A percentile compares a stretch with the other conserved stretches of the same genome.
phyloP scores from a whole-genome alignment of 2,888 invertebrate species.

The Calameuta filiformis region DNA sequence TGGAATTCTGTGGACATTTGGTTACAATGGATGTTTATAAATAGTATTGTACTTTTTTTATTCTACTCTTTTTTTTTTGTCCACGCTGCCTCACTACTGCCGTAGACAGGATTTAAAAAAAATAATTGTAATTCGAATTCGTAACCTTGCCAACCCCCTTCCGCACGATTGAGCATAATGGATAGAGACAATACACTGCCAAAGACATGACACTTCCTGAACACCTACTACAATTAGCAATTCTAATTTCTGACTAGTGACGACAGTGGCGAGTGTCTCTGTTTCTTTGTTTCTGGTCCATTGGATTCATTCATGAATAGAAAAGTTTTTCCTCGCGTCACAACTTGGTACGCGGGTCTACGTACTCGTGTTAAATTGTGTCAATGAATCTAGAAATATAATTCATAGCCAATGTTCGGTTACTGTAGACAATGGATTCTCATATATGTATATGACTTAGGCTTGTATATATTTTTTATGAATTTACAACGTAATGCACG shows the following conservation, averaged over 20 bases:
- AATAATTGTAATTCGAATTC: not conserved
- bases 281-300: too few relatives aligned
- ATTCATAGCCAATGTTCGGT: too few relatives aligned
- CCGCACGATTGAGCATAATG: not conserved
- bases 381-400: too few relatives aligned
- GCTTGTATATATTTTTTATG: not conserved
- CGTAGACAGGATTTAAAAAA: not conserved
- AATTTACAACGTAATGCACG: not conserved
- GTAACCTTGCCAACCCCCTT: not conserved
- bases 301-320: too few relatives aligned
- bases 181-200: not conserved
- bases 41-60: not conserved
- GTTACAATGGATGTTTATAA: not conserved
- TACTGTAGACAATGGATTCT: too few relatives aligned
- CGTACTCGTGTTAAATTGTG: too few relatives aligned
- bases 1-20: not conserved
- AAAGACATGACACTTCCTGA: not conserved
- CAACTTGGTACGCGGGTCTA: too few relatives aligned
- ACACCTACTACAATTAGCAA: constrained; percentile 4
- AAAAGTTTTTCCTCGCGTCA: too few relatives aligned
- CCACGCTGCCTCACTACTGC: too few relatives aligned
- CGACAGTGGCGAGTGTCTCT: not conserved
- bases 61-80: not conserved
- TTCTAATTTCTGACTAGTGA: not conserved
- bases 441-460: not conserved